Base-by-base conservation (phyloP, 2,888 invertebrate genomes). In the Steinernema scapterisci region DNA sequence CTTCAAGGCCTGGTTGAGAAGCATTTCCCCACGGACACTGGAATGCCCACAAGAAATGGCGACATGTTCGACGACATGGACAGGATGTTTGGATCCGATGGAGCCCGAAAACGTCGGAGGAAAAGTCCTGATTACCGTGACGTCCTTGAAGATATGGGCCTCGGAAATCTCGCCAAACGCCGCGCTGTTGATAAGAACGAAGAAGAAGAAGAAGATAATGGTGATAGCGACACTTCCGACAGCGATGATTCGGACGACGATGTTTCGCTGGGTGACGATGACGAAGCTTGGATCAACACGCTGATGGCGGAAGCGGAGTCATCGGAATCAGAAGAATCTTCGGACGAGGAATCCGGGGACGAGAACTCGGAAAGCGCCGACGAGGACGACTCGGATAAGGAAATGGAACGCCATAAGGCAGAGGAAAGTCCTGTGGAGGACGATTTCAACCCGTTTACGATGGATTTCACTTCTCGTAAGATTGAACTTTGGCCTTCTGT, bases 1-100 rank as follows among this genome's bases (percentile, higher is more conserved):
- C 92, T 99, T 87, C 95, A 97, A 88, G 93, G 95, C 0, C 89
- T 99, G 76, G 95, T 99, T 0, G 97, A 99, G 89, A 97, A 97
- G 88, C 97, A 99, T 89, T 99, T 99, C 88, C 99, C 99, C 0
- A 95, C 96, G 0, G 95, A 96, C 2, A 94, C 96, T 0, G 31
- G 63, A 23, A 56, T 63, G 13, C 7, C 27, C 27, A 45, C 77
- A 21, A 73, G 73, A 16, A 76, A 73, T 52, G 54, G 79, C 9
- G 82, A 83, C 73, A 79, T 82, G 27, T 80, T 83, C 74, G 79
- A 78, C 27, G 85, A 85, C 72, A 80, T 85, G 25, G 83, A 79
- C 63, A 38, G 75, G 2, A 80, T 78, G 79, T 77, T 77, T 72
- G 80, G 79, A 38, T 38, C 43, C 80, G 80, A 16, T 0, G 63